Conservation (phyloP, 37 sponge, comb jelly and placozoan genomes). For the Geodia barretti region DNA sequence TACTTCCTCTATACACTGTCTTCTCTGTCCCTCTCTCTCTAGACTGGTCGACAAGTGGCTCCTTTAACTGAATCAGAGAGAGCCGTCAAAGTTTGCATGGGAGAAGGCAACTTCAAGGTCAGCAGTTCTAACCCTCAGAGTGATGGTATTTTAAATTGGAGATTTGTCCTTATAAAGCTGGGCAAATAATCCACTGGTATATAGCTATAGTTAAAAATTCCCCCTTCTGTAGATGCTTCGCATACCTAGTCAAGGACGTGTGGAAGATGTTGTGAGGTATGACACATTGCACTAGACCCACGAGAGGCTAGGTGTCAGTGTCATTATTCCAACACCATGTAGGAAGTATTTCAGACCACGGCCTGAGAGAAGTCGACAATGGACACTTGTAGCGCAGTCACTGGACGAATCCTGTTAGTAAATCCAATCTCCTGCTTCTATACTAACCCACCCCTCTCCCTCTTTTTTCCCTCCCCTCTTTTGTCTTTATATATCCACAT, state of each 20-base stretch:
- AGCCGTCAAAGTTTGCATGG: constrained; percentile 38
- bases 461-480: constrained; percentile 2
- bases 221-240: constrained; percentile 25
- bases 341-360: constrained; percentile 62
- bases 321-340: not conserved
- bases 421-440: not conserved
- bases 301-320: too few species aligned
- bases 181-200: too few species aligned
- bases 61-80: constrained; percentile 54
- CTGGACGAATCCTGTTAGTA: constrained; percentile 57
- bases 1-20: not conserved
- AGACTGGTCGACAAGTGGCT: constrained; percentile 67
- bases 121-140: too few species aligned
- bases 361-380: constrained; percentile 31
- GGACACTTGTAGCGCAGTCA: constrained; percentile 71
- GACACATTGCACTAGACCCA: not conserved
- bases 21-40: not conserved
- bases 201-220: too few species aligned
- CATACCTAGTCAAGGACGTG: constrained; percentile 22
- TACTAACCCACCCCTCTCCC: not conserved
- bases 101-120: constrained; percentile 66
- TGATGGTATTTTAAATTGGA: not conserved
- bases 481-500: not conserved
- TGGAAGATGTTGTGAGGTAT: constrained; percentile 62
- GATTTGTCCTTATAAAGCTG: too few species aligned